Evolutionary conservation across 2,888 invertebrate species (phyloP).

Genomic region (Tetragonisca angustula): DNA sequence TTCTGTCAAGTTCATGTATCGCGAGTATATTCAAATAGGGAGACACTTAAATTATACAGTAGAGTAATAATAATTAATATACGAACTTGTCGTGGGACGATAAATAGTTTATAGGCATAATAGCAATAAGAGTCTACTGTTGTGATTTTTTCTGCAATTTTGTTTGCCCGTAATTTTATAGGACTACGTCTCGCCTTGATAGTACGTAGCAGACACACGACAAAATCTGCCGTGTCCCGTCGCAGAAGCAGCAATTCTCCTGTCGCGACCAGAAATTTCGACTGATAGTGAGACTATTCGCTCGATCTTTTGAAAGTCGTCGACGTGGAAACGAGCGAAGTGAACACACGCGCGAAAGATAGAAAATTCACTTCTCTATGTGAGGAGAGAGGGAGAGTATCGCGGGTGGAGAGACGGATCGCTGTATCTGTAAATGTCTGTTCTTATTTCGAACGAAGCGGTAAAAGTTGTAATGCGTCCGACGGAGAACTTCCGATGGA

Average conservation of each 20-base stretch:
- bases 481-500: constrained; percentile 20
- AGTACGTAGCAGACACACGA: no score
- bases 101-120: no score
- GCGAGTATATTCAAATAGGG: no score
- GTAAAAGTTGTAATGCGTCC: constrained; percentile 16
- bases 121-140: no score
- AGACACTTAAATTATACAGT: no score
- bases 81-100: no score
- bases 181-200: no score
- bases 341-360: background rate
- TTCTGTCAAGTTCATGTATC: no score
- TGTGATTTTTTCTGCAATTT: no score
- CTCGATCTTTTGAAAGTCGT: background rate
- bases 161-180: no score
- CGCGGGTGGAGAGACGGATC: background rate
- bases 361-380: background rate
- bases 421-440: background rate
- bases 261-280: background rate
- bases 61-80: no score
- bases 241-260: background rate
- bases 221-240: no score
- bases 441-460: constrained; percentile 14
- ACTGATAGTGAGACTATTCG: background rate
- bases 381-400: background rate
- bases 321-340: background rate